Evolutionary conservation across 64 coral and sea anemone species (phyloP).

Genomic region (Pocillopora damicornis): DNA sequence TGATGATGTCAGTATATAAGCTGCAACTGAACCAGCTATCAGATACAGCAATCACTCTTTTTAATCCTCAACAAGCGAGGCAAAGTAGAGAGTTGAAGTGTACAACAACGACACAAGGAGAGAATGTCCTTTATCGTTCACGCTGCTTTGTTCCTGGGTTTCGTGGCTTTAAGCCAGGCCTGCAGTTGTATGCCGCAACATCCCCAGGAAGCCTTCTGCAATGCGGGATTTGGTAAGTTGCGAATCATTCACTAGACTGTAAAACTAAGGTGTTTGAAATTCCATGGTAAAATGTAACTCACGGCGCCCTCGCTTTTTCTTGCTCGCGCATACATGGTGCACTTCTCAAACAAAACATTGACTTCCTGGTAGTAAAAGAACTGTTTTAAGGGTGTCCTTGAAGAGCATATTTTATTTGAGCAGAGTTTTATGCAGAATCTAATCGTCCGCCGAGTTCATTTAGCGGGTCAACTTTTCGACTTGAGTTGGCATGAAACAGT

Average conservation of each 20-base stretch:
- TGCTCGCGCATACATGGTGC: too few relatives aligned
- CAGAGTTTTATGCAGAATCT: too few relatives aligned
- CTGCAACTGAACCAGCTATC: neutral
- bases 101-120: neutral
- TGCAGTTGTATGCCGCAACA: neutral
- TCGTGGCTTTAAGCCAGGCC: neutral
- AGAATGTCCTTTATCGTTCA: neutral
- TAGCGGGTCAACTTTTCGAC: too few relatives aligned
- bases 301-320: too few relatives aligned
- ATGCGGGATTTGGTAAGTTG: neutral
- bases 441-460: too few relatives aligned
- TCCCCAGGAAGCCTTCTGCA: neutral
- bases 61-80: neutral
- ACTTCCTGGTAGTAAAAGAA: too few relatives aligned
- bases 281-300: too few relatives aligned
- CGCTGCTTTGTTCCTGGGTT: neutral
- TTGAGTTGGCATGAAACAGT: too few relatives aligned
- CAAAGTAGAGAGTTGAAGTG: neutral
- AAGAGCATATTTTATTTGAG: too few relatives aligned
- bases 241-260: neutral
- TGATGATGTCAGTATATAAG: neutral
- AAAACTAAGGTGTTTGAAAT: too few relatives aligned
- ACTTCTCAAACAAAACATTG: too few relatives aligned
- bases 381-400: too few relatives aligned
- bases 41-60: neutral